Evolutionary conservation across 2,113 vertebrate genomes (phyloP).

Genomic region (Laticauda colubrina): DNA sequence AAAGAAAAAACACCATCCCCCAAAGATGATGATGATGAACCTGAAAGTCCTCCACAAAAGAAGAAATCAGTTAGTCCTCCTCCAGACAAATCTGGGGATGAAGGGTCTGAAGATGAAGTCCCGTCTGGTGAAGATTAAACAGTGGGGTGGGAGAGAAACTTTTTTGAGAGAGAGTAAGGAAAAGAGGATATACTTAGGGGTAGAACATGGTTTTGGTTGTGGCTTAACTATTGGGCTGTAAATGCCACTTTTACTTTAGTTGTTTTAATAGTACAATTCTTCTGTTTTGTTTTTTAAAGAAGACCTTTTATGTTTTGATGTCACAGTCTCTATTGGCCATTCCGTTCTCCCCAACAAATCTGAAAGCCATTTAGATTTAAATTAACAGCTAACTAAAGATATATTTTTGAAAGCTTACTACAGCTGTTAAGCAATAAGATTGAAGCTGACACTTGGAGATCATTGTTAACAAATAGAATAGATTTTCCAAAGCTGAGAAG

Average conservation of each 20-base stretch:
- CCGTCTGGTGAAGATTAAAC: conserved; percentile 95
- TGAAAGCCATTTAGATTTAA: conserved; percentile 72
- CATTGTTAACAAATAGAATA: conserved; percentile 62
- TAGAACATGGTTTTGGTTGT: conserved; percentile 79
- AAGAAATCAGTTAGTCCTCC: conserved; percentile 83
- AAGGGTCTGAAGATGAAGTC: conserved; percentile 95
- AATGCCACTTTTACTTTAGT: conserved; percentile 74
- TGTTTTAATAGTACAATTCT: conserved; percentile 66
- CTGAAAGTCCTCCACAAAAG: conserved; percentile 80
- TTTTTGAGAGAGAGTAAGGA: conserved; percentile 65
- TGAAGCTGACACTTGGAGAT: conserved; percentile 66
- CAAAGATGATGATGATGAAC: conserved; percentile 89
- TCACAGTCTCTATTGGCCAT: conserved; percentile 67
- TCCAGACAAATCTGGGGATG: conserved; percentile 89
- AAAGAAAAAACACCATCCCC: conserved; percentile 97
- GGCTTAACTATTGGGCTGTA: conserved; percentile 81
- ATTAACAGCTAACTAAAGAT: conserved; percentile 59
- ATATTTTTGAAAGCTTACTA: conserved; percentile 58
- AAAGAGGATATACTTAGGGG: conserved; percentile 70
- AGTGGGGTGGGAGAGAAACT: conserved; percentile 68
- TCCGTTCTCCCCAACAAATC: conserved; percentile 61
- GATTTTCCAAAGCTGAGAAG: conserved; percentile 62
- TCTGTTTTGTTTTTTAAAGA: conserved; percentile 63
- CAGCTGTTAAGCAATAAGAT: conserved; percentile 74
- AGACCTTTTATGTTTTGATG: conserved; percentile 66